phyloP scores from a whole-genome alignment of 2,888 invertebrate genomes.

The Diplolepis rosae region DNA sequence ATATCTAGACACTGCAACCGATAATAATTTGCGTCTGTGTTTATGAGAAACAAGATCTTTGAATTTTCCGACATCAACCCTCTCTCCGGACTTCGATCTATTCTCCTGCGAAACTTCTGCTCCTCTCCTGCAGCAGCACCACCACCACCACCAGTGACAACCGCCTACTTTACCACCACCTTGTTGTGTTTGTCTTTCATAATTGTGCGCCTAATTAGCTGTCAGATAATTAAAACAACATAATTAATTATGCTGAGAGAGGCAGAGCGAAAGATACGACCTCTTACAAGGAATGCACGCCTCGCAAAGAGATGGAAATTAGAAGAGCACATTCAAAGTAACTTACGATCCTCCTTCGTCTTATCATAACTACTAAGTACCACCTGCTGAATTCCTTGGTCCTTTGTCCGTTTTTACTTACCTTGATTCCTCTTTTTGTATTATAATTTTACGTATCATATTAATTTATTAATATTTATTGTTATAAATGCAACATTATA shows the following conservation, averaged over 20 bases:
- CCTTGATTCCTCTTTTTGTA: no score
- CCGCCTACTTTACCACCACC: conserved; percentile 41
- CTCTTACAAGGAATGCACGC: conserved; percentile 2
- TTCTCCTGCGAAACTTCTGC: conserved; percentile 22
- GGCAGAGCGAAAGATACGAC: conserved; percentile 3
- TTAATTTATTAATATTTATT: no score
- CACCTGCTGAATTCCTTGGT: no score
- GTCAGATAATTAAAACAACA: conserved; percentile 65
- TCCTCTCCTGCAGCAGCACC: background rate
- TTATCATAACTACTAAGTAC: conserved; percentile 20
- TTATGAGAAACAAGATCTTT: no score
- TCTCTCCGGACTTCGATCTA: background rate
- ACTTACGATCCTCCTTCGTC: conserved; percentile 21
- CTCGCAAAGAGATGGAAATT: conserved; percentile 2
- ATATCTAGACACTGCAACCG: no score
- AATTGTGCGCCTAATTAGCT: conserved; percentile 65
- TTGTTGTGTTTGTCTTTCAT: conserved; percentile 63
- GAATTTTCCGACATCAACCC: background rate
- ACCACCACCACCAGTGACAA: background rate
- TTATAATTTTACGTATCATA: no score
- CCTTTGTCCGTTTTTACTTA: no score
- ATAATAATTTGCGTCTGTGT: no score
- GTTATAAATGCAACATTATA: no score
- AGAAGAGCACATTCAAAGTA: conserved; percentile 17
- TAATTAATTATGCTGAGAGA: conserved; percentile 60